A percentile compares a stretch with the other conserved stretches of the same genome.
Evolutionary conservation across 2,113 vertebrate species (phyloP).

Genomic region (Alectura lathami): DNA sequence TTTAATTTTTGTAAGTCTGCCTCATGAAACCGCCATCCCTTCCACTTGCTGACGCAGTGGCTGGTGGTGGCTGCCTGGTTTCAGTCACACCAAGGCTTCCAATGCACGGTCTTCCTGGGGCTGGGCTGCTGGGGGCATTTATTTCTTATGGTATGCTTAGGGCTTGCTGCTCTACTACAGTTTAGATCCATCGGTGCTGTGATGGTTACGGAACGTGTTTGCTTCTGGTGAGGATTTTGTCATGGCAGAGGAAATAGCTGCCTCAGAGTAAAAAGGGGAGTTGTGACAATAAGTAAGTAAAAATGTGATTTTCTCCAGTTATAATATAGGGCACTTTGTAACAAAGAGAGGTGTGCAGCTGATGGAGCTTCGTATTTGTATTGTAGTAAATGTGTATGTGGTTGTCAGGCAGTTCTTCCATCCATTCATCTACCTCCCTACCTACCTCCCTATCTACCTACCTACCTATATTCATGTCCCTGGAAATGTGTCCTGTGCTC

Average conservation of each 20-base stretch:
- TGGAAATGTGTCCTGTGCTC: neutral
- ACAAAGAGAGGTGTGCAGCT: neutral
- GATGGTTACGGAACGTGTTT: neutral
- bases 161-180: neutral
- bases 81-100: rapidly evolving
- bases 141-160: neutral
- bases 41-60: neutral
- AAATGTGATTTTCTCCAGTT: neutral
- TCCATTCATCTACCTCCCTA: neutral
- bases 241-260: neutral
- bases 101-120: neutral
- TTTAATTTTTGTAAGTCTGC: neutral
- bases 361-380: neutral
- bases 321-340: neutral
- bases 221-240: neutral
- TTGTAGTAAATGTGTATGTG: neutral
- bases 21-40: neutral
- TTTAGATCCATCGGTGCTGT: neutral
- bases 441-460: no score
- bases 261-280: neutral
- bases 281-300: neutral
- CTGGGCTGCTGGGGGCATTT: neutral
- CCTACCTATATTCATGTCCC: neutral
- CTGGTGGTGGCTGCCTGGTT: neutral
- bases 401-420: neutral